Evolutionary conservation across 2,113 vertebrate species (phyloP).

Genomic region (Pycnonotus jocosus): DNA sequence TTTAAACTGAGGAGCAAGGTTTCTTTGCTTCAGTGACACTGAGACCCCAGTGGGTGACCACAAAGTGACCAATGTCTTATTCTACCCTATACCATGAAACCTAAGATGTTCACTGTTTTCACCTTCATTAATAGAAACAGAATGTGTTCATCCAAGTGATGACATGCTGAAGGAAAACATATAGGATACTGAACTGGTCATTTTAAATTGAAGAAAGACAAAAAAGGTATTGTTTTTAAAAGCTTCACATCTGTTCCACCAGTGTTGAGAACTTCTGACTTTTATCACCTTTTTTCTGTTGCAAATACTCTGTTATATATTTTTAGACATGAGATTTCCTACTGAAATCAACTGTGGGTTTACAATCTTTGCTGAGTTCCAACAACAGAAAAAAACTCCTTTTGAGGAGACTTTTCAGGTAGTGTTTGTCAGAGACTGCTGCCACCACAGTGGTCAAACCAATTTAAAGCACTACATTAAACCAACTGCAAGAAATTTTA

Average conservation of each 20-base stretch:
- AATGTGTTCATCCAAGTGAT: background rate
- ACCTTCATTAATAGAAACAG: background rate
- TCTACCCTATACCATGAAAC: background rate
- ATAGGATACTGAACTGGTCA: background rate
- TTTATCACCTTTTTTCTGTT: background rate
- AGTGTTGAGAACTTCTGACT: background rate
- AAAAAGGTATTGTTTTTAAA: background rate
- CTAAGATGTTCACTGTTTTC: background rate
- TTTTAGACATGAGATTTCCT: background rate
- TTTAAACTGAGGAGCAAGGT: background rate
- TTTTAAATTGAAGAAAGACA: background rate
- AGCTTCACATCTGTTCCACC: background rate
- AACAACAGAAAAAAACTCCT: background rate
- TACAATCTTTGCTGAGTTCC: background rate
- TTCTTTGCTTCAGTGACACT: background rate
- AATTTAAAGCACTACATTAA: background rate
- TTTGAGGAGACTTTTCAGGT: background rate
- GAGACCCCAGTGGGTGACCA: fast-evolving
- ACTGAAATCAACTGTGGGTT: background rate
- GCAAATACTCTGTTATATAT: background rate
- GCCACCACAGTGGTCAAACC: background rate
- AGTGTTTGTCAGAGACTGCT: background rate
- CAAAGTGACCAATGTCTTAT: background rate
- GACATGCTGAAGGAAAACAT: background rate
- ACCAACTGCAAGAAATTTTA: background rate